Percentiles rank a stretch among this genome's conserved stretches.
Evolutionary conservation across 2,888 invertebrate genomes (phyloP).

Genomic region (Ennomos fuscantarius): DNA sequence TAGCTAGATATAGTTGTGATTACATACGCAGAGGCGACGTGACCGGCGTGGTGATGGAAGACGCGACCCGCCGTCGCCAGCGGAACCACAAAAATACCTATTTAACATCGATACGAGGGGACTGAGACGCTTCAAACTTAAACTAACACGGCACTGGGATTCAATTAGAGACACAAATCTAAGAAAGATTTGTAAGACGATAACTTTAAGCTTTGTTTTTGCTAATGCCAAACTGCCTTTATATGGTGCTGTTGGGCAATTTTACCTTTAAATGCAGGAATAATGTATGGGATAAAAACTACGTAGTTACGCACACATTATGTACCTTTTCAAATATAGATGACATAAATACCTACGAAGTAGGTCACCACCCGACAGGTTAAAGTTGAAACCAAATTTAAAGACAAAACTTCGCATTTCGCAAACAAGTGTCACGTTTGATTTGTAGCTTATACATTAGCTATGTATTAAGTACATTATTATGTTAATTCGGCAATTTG

Average conservation of each 20-base stretch:
- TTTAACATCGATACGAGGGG: conserved; percentile 27
- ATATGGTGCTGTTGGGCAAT: no score
- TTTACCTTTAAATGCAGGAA: no score
- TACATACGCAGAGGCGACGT: conserved; percentile 62
- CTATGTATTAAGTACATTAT: conserved; percentile 30
- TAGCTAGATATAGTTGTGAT: conserved; percentile 65
- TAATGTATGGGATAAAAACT: no score
- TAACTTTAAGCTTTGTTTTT: no score
- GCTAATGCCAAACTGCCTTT: no score
- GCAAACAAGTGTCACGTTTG: conserved; percentile 23
- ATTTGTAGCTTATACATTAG: conserved; percentile 29
- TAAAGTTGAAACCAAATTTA: conserved; percentile 22
- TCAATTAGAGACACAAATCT: no score
- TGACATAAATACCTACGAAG: conserved; percentile 10
- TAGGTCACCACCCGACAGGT: conserved; percentile 21
- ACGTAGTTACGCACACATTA: no score
- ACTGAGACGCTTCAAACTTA: conserved; percentile 8
- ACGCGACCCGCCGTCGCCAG: conserved; percentile 21
- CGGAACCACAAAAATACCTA: conserved; percentile 41
- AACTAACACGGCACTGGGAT: background rate
- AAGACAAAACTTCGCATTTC: conserved; percentile 18
- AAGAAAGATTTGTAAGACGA: no score
- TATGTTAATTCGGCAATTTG: conserved; percentile 36
- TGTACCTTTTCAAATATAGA: background rate
- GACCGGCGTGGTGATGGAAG: conserved; percentile 52